These are phyloP conservation scores for Leptobrachium ailaonicum DNA, from an alignment of 2,113 vertebrate genomes.

Conservation along the genomic window DNA sequence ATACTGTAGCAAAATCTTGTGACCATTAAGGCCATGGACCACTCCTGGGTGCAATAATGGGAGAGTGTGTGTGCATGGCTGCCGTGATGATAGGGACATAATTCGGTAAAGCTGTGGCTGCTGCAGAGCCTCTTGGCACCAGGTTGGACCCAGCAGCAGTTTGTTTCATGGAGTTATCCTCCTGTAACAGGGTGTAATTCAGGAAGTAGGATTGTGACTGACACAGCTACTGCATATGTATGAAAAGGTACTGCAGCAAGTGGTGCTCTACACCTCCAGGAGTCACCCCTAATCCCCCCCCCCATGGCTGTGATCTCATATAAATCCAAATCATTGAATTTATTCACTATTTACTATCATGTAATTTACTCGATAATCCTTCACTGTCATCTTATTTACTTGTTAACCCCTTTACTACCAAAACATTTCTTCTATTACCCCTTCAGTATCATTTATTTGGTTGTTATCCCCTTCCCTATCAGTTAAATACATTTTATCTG, in stretches of 20 bases:
- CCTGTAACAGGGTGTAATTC: background rate
- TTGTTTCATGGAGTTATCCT: background rate
- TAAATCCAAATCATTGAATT: too few relatives aligned
- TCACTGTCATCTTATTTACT: too few relatives aligned
- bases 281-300: background rate
- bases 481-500: too few relatives aligned
- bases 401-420: too few relatives aligned
- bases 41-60: background rate
- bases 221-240: background rate
- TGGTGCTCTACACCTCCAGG: background rate
- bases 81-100: background rate
- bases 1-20: too few relatives aligned
- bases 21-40: too few relatives aligned
- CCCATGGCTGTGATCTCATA: too few relatives aligned
- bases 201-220: background rate
- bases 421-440: too few relatives aligned
- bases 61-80: background rate
- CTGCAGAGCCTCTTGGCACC: background rate
- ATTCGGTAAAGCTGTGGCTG: background rate
- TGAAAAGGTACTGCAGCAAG: background rate
- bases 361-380: too few relatives aligned
- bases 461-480: too few relatives aligned
- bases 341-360: too few relatives aligned
- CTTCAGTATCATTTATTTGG: too few relatives aligned
- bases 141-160: background rate